Percentiles rank a stretch among this genome's conserved stretches.
Conservation (phyloP, 1,140 invertebrate genomes). For the Plectrocnemia conspersa region DNA sequence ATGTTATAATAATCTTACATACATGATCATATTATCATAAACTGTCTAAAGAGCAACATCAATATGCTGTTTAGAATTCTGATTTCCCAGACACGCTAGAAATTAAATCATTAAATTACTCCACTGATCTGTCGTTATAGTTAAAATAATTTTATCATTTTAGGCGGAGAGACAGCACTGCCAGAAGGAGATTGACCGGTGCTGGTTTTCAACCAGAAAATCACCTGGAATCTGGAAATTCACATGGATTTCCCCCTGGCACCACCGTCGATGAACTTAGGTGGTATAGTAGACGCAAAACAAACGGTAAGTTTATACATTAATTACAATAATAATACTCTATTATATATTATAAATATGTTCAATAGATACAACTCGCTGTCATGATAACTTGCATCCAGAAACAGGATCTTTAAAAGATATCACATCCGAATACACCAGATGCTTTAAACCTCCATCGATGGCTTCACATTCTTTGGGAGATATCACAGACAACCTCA, state of each 20-base stretch:
- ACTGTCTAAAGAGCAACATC: too few species aligned
- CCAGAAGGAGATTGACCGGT: constrained; percentile 21
- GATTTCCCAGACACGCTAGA: too few species aligned
- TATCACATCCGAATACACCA: constrained; percentile 39
- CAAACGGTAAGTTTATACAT: constrained; percentile 32
- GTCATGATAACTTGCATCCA: constrained; percentile 25
- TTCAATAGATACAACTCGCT: constrained; percentile 16
- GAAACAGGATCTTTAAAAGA: constrained; percentile 39
- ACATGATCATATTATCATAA: too few species aligned
- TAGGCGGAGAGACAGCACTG: constrained; percentile 21
- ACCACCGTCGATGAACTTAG: constrained; percentile 55
- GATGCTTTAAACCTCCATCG: constrained; percentile 32
- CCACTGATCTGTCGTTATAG: too few species aligned
- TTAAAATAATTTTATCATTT: not conserved
- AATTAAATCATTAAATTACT: too few species aligned
- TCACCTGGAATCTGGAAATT: constrained; percentile 24
- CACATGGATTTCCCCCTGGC: constrained; percentile 44
- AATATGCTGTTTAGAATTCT: too few species aligned
- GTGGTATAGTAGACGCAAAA: constrained; percentile 48
- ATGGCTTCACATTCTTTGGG: constrained; percentile 26
- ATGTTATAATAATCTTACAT: too few species aligned
- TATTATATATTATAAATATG: constrained; percentile 11
- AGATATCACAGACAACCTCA: constrained; percentile 14
- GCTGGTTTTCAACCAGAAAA: constrained; percentile 30
- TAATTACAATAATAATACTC: constrained; percentile 9